Evolutionary conservation across 2,113 vertebrate species (phyloP), one percentile per base, ranked within the genome.

Genomic region (Urocitellus parryii): DNA sequence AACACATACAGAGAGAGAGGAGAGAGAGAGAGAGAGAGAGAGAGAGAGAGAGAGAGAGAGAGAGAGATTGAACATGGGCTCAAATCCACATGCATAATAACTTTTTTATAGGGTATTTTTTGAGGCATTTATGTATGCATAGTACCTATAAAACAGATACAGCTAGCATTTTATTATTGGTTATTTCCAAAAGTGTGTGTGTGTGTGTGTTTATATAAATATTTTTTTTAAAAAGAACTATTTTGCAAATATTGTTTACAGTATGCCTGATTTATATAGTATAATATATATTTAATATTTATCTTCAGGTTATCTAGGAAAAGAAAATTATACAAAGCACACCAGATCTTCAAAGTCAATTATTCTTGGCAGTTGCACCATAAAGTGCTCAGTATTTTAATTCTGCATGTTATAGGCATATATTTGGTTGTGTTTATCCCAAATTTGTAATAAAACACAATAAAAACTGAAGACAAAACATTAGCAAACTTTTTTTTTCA

Each of bases 381-480:
- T 25, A 32, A 24, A n/a, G 18, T 77, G 70, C 48, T 96, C 56
- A 88, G 61, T 58, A 70, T 51, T 79, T 93, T 34, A 89, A 90
- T 86, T 70, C 29, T 81, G 17, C 24, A 82, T 82, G 12, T 17
- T 27, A 63, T 16, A 93, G 5, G 2, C 0, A 56, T 53, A 76
- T 1, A 70, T 70, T 70, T 80, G 22, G 37, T 45, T 67, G 1
- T 39, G 37, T 63, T 88, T 91, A 87, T 79, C 9, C 5, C 20
- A 90, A 85, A 79, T 90, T 72, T 63, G 25, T 83, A 92, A 90
- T 83, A 51, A 92, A 95, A 58, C 48, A 81, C 56, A 90, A 22
- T 32, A 68, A 48, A 45, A 48, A 58, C 42, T 0, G 17, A 32
- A 81, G 51, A 67, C 5, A 85, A 58, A 61, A 48, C 1, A n/a